Percentiles rank a stretch among this genome's conserved stretches.
phyloP scores from a whole-genome alignment of 2,113 vertebrate species.

The Okapia johnstoni region DNA sequence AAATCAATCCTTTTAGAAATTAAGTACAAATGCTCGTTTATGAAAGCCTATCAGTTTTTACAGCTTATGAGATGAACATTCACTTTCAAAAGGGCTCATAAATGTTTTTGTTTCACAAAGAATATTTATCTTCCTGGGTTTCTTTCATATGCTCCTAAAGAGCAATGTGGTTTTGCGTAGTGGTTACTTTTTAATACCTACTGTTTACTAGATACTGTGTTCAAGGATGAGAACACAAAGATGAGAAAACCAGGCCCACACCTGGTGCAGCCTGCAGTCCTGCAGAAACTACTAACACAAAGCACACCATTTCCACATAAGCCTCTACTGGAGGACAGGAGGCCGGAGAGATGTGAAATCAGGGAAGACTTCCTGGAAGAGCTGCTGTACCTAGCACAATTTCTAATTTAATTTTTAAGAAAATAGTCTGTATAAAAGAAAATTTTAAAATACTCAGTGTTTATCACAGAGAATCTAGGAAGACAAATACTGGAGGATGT shows the following conservation, averaged over 20 bases:
- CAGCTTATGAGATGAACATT: background rate
- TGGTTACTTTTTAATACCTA: background rate
- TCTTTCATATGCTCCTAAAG: background rate
- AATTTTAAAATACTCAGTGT: background rate
- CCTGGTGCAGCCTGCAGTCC: background rate
- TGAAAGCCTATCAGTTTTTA: background rate
- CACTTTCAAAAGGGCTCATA: background rate
- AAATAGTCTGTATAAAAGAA: background rate
- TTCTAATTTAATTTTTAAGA: background rate
- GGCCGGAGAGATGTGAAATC: background rate
- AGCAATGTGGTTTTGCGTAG: background rate
- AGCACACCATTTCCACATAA: background rate
- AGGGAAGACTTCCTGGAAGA: background rate
- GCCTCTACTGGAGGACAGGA: background rate
- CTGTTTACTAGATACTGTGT: background rate
- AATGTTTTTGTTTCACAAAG: constrained; percentile 5
- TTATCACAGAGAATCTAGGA: background rate
- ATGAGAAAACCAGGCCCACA: background rate
- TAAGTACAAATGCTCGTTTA: background rate
- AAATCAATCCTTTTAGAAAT: background rate
- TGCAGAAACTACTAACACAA: background rate
- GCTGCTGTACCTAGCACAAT: background rate
- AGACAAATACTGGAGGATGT: background rate
- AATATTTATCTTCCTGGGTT: background rate
- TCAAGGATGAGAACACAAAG: background rate